phyloP scores from a whole-genome alignment of 2,888 invertebrate genomes.

The Toxonevra muliebris region DNA sequence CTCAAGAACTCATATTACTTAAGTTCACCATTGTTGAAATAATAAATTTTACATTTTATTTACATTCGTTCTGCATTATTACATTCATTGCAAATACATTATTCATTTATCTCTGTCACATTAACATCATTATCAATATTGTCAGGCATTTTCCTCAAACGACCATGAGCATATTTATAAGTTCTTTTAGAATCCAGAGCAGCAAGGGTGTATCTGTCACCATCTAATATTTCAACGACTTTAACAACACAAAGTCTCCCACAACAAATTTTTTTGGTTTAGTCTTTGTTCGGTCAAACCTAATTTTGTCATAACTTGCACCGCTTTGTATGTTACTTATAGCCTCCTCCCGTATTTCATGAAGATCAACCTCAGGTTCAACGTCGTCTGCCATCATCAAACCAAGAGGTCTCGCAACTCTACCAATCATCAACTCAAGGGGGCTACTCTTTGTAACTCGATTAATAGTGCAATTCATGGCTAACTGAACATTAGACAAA shows the following conservation, averaged over 20 bases:
- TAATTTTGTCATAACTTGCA: conserved; percentile 18
- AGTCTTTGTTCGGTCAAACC: conserved; percentile 25
- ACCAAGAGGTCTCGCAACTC: background rate
- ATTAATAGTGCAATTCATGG: conserved; percentile 17
- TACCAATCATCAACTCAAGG: too few relatives aligned
- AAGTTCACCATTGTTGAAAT: too few relatives aligned
- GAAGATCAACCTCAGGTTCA: conserved; percentile 12
- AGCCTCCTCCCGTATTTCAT: conserved; percentile 30
- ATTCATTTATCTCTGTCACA: too few relatives aligned
- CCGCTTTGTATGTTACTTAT: conserved; percentile 10
- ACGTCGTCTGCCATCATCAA: background rate
- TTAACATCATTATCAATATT: too few relatives aligned
- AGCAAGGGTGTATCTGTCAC: conserved; percentile 1
- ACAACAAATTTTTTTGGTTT: conserved; percentile 19
- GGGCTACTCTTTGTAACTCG: background rate
- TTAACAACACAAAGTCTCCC: conserved; percentile 27
- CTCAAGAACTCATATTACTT: too few relatives aligned
- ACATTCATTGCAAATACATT: too few relatives aligned
- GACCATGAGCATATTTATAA: conserved; percentile 8
- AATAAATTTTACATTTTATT: too few relatives aligned
- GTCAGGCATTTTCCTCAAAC: conserved; percentile 29
- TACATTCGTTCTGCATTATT: too few relatives aligned
- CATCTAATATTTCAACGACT: conserved; percentile 7
- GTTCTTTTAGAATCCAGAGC: background rate
- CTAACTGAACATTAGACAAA: too few relatives aligned